Percentiles rank a stretch among this genome's conserved stretches.
phyloP scores from a whole-genome alignment of 2,113 vertebrate species.

The Notiomystis cincta region DNA sequence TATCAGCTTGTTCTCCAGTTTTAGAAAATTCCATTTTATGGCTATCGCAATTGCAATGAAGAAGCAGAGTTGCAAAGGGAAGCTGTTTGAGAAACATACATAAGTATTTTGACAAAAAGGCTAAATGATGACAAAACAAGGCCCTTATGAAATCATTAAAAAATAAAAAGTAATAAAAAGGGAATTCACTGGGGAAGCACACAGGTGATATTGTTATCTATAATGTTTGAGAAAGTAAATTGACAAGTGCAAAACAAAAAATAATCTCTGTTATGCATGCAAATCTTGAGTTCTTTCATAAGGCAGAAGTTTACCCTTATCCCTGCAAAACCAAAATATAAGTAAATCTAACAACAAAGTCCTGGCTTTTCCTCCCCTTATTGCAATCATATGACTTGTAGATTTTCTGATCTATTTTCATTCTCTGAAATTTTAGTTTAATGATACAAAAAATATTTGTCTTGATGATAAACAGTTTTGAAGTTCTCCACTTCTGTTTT shows the following conservation, averaged over 20 bases:
- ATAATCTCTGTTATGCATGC: neutral
- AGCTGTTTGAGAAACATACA: neutral
- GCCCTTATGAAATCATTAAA: neutral
- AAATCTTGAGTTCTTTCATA: neutral
- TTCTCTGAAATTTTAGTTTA: neutral
- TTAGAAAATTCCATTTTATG: slow-evolving; percentile 55
- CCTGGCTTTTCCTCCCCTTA: neutral
- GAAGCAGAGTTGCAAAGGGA: neutral
- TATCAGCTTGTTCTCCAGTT: slow-evolving; percentile 50
- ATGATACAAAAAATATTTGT: neutral
- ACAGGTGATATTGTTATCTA: neutral
- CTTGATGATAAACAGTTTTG: neutral
- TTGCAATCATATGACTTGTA: neutral
- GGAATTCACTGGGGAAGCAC: neutral
- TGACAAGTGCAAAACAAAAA: neutral
- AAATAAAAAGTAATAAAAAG: neutral
- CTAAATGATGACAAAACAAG: slow-evolving; percentile 35
- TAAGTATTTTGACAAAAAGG: neutral
- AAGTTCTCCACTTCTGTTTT: neutral
- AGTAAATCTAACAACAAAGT: neutral
- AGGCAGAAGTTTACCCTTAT: neutral
- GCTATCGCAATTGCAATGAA: neutral
- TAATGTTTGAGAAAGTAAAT: neutral
- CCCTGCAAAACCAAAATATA: neutral
- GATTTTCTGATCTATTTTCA: neutral